Evolutionary conservation across 2,113 vertebrate species (phyloP).

Genomic region (Balaeniceps rex): DNA sequence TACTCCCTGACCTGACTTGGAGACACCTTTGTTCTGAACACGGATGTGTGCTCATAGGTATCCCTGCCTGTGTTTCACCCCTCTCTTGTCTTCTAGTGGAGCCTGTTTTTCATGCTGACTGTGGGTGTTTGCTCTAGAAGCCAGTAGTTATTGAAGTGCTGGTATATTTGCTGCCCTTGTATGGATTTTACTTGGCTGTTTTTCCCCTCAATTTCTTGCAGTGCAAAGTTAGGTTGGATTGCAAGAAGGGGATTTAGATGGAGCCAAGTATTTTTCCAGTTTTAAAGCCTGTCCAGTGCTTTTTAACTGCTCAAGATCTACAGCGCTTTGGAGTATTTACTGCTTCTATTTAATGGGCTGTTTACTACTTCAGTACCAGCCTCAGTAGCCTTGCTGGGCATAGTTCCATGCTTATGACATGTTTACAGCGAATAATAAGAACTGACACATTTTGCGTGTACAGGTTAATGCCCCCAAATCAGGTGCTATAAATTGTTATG

Average conservation of each 20-base stretch:
- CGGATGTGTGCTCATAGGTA: neutral
- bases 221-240: neutral
- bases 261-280: neutral
- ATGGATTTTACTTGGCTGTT: neutral
- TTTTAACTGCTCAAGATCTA: constrained; percentile 31
- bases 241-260: neutral
- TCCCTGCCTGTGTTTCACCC: neutral
- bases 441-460: neutral
- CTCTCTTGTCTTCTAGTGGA: neutral
- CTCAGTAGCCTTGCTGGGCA: neutral
- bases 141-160: neutral
- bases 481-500: constrained; percentile 3
- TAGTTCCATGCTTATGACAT: constrained; percentile 32
- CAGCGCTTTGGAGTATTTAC: constrained; percentile 5
- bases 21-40: neutral
- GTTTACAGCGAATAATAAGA: constrained; percentile 44
- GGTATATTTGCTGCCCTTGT: neutral
- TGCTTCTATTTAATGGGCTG: constrained; percentile 38
- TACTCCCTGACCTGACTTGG: neutral
- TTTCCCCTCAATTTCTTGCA: neutral
- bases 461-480: constrained; percentile 24
- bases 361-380: constrained; percentile 4
- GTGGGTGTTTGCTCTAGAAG: neutral
- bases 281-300: neutral
- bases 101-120: neutral